phyloP scores from a whole-genome alignment of 2,113 vertebrate genomes.

The Stegostoma tigrinum region DNA sequence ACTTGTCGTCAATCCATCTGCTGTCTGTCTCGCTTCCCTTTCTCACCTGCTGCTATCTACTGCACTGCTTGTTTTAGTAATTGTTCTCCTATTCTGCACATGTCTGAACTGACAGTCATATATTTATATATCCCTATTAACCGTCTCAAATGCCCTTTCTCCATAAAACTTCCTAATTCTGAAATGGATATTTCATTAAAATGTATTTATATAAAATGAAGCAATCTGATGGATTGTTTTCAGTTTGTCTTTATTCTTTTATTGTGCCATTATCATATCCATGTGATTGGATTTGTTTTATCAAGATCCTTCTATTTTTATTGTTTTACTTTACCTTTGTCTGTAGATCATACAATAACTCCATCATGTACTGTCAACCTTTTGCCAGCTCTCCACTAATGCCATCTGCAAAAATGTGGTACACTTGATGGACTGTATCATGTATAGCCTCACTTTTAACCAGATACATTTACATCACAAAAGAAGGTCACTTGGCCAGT shows the following conservation, averaged over 20 bases:
- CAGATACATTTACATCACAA: background rate
- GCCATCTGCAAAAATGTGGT: background rate
- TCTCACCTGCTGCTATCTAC: conserved; percentile 37
- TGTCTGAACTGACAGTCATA: conserved; percentile 16
- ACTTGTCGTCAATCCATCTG: conserved; percentile 37
- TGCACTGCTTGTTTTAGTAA: conserved; percentile 33
- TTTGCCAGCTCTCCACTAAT: background rate
- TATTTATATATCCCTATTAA: conserved; percentile 7
- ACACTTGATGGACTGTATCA: background rate
- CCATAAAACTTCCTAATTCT: background rate
- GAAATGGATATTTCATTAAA: background rate
- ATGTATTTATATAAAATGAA: background rate
- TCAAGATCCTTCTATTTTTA: background rate
- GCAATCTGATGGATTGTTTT: background rate
- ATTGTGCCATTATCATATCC: background rate
- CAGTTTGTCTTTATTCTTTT: background rate
- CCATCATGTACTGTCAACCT: no score
- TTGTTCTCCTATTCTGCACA: conserved; percentile 2
- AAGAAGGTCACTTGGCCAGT: background rate
- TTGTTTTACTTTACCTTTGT: background rate
- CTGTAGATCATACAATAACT: background rate
- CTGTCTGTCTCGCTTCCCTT: conserved; percentile 33
- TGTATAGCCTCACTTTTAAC: background rate
- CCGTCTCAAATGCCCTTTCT: background rate
- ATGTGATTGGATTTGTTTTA: background rate